phyloP scores from a whole-genome alignment of 2,888 invertebrate genomes.

The Noctua janthe region DNA sequence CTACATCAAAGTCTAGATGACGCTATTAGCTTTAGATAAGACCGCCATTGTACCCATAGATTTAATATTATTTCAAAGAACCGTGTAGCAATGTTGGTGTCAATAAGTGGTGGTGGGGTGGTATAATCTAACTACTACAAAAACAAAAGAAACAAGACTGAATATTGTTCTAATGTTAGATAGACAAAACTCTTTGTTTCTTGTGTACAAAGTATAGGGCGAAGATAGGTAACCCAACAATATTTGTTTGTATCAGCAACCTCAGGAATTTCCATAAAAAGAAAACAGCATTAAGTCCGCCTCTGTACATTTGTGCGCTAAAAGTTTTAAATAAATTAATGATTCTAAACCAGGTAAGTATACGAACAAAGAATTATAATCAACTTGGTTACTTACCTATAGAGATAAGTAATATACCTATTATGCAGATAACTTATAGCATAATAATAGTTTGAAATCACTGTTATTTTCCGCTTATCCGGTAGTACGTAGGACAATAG shows the following conservation, averaged over 20 bases:
- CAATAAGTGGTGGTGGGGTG: no score
- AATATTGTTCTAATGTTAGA: background rate
- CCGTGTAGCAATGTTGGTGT: background rate
- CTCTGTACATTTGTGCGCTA: background rate
- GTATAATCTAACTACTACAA: no score
- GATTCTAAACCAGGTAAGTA: background rate
- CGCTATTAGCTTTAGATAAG: no score
- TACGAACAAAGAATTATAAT: constrained; percentile 6
- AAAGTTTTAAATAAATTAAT: background rate
- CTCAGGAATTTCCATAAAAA: background rate
- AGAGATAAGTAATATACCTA: constrained; percentile 1
- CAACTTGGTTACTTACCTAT: background rate
- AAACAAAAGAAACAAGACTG: no score
- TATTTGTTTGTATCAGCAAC: background rate
- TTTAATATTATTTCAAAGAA: background rate
- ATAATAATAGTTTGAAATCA: constrained; percentile 28
- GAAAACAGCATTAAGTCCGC: background rate
- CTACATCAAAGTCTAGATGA: no score
- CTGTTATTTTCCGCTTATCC: constrained; percentile 52
- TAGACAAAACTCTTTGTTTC: background rate
- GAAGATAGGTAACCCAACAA: background rate
- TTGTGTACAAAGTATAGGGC: background rate
- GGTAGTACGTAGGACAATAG: constrained; percentile 42
- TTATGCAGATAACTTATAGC: constrained; percentile 18
- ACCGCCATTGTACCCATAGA: no score